Conservation (phyloP, 2,888 invertebrate species). For the Brachynemurus nebulosus region DNA sequence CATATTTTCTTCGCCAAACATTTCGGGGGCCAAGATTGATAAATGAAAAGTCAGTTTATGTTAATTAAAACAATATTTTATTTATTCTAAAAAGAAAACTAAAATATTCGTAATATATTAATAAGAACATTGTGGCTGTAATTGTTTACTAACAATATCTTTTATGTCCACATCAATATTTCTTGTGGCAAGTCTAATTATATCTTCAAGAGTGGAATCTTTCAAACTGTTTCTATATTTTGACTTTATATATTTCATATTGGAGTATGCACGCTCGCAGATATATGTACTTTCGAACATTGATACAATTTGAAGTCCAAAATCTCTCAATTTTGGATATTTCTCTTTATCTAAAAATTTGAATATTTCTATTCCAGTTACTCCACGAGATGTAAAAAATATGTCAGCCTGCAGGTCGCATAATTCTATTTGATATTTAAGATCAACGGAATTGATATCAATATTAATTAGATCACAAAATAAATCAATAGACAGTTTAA, state of each 20-base stretch:
- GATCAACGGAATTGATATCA: neutral
- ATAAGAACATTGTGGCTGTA: too few species aligned
- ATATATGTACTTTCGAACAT: neutral
- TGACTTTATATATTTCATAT: neutral
- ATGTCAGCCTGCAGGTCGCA: neutral
- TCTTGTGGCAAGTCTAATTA: neutral
- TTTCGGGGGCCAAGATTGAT: too few species aligned
- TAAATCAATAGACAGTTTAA: neutral
- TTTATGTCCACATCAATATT: conserved; percentile 1
- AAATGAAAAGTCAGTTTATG: too few species aligned
- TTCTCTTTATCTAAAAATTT: neutral
- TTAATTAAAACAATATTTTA: too few species aligned
- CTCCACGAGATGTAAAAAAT: neutral
- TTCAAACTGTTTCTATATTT: neutral
- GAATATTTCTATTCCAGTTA: neutral
- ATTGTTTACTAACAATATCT: too few species aligned
- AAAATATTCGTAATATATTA: too few species aligned
- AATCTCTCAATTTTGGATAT: neutral
- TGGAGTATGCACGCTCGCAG: neutral
- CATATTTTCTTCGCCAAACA: too few species aligned
- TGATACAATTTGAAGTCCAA: neutral
- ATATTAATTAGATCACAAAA: neutral
- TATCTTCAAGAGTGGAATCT: neutral
- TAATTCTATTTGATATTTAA: neutral
- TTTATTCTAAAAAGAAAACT: too few species aligned